Conservation (phyloP, 1,140 invertebrate genomes). For the Theocolax elegans region DNA sequence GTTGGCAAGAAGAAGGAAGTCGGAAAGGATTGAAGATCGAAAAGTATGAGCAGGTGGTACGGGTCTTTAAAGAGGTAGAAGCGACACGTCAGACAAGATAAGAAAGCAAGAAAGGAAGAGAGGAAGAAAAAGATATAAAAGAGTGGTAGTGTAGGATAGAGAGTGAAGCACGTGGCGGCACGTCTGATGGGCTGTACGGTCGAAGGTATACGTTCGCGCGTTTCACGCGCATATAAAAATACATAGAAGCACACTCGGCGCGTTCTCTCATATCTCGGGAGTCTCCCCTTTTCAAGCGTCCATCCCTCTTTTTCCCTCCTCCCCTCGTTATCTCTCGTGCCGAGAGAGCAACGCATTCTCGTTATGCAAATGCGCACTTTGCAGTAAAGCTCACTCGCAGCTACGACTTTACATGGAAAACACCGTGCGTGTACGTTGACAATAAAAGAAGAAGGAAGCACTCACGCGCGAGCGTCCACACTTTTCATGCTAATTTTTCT, state of each 20-base stretch:
- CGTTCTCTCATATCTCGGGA: too few relatives aligned
- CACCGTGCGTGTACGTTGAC: not conserved
- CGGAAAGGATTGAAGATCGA: too few relatives aligned
- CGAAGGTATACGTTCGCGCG: too few relatives aligned
- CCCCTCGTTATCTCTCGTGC: not conserved
- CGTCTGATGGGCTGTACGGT: not conserved
- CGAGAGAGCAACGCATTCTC: not conserved
- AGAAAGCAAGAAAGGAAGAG: too few relatives aligned
- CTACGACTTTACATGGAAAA: too few relatives aligned
- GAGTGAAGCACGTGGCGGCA: not conserved
- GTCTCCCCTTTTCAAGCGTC: not conserved
- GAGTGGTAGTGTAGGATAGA: not conserved
- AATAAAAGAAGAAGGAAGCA: not conserved
- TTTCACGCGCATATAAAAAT: not conserved
- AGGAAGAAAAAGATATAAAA: not conserved
- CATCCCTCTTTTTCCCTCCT: too few relatives aligned
- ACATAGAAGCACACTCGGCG: too few relatives aligned
- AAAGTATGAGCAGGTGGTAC: too few relatives aligned
- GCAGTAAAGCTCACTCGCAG: not conserved
- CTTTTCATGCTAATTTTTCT: not conserved
- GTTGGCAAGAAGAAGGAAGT: too few relatives aligned
- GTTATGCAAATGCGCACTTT: constrained; percentile 26
- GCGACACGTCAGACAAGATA: too few relatives aligned
- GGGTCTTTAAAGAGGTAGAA: too few relatives aligned
- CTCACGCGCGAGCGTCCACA: too few relatives aligned